phyloP scores from a whole-genome alignment of 2,113 vertebrate genomes.

The Podocnemis expansa region DNA sequence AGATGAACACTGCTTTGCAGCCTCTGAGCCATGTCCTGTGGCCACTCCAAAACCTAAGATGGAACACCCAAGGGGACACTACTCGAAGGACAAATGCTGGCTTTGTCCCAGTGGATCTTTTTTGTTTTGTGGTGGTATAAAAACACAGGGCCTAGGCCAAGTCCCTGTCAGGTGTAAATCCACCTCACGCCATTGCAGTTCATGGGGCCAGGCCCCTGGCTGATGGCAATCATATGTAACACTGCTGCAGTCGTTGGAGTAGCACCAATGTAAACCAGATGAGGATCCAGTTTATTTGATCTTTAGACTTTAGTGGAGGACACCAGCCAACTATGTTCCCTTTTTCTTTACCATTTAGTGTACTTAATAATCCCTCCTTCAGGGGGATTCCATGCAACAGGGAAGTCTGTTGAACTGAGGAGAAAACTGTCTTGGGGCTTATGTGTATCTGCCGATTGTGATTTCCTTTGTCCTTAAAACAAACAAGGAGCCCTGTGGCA shows the following conservation, averaged over 20 bases:
- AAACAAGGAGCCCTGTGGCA: no score
- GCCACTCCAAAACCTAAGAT: no score
- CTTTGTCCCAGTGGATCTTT: not conserved
- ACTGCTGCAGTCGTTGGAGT: not conserved
- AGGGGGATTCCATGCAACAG: not conserved
- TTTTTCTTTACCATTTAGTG: not conserved
- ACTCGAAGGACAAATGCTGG: no score
- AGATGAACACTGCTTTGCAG: no score
- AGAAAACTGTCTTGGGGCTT: not conserved
- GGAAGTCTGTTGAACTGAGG: not conserved
- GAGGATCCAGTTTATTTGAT: not conserved
- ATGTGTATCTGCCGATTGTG: not conserved
- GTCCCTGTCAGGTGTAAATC: no score
- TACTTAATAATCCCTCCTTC: not conserved
- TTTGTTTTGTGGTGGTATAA: not conserved
- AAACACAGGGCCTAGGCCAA: not conserved
- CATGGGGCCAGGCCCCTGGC: not conserved
- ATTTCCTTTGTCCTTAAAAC: not conserved
- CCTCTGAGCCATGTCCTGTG: no score
- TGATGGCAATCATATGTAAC: not conserved
- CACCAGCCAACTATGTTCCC: not conserved
- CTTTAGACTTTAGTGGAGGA: not conserved
- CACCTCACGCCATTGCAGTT: not conserved
- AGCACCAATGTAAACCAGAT: not conserved
- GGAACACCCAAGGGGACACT: no score